Percentiles rank a stretch among this genome's conserved stretches.
Evolutionary conservation across 2,113 vertebrate species (phyloP).

Genomic region (western clawed frog (Xenopus tropicalis)): UCB_Xtro_10.0 CM004446.2:20218501-20219000

Average conservation of each 20-base stretch:
- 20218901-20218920: no score
- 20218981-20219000: no score
- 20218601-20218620: slow-evolving; percentile 7
- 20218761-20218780: slow-evolving; percentile 43
- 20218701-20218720: slow-evolving; percentile 37
- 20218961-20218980: no score
- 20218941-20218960: no score
- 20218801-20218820: slow-evolving; percentile 18
- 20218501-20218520: background rate
- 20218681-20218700: slow-evolving; percentile 5
- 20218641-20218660: slow-evolving; percentile 28
- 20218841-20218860: no score
- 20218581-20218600: background rate
- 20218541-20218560: no score
- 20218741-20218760: slow-evolving; percentile 34
- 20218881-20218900: no score
- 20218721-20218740: slow-evolving; percentile 40
- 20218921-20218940: no score
- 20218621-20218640: slow-evolving; percentile 8
- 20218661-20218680: background rate
- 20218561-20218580: background rate
- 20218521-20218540: background rate
- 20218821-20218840: no score
- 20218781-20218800: slow-evolving; percentile 41
- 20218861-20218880: no score